Evolutionary conservation across 2,113 vertebrate species (phyloP).

Genomic region (Tricholaema leucomelas): DNA sequence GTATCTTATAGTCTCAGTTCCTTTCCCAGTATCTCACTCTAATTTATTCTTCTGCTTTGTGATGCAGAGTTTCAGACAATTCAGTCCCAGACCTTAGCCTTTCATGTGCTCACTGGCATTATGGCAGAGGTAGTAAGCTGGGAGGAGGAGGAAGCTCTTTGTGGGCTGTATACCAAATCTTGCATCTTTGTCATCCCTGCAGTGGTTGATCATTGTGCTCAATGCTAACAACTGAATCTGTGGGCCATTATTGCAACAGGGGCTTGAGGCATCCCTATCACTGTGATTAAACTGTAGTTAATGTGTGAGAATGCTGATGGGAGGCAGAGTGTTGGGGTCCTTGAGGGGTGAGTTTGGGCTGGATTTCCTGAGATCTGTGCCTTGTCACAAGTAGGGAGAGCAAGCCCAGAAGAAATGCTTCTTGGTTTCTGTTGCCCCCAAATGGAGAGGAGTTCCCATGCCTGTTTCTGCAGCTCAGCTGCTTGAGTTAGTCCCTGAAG

Average conservation of each 20-base stretch:
- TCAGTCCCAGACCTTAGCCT: background rate
- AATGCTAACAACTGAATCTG: background rate
- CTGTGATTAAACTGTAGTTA: background rate
- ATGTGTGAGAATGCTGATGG: background rate
- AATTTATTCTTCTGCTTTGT: background rate
- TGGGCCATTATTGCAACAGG: background rate
- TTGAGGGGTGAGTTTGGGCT: background rate
- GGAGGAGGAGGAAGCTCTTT: background rate
- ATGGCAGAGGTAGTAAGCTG: background rate
- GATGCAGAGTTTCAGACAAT: background rate
- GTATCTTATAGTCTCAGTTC: background rate
- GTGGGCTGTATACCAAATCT: background rate
- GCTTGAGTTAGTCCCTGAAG: background rate
- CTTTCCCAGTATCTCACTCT: background rate
- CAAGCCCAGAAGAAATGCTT: background rate
- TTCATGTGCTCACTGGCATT: background rate
- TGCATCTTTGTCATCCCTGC: background rate
- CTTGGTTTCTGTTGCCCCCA: background rate
- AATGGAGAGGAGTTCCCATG: background rate
- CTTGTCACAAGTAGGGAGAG: background rate
- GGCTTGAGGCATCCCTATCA: background rate
- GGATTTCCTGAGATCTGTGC: background rate
- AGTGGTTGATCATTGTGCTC: background rate
- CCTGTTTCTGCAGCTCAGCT: background rate
- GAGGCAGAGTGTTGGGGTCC: background rate